Evolutionary conservation across 2,888 invertebrate genomes (phyloP).

Genomic region (Stenchaetothrips biformis): DNA sequence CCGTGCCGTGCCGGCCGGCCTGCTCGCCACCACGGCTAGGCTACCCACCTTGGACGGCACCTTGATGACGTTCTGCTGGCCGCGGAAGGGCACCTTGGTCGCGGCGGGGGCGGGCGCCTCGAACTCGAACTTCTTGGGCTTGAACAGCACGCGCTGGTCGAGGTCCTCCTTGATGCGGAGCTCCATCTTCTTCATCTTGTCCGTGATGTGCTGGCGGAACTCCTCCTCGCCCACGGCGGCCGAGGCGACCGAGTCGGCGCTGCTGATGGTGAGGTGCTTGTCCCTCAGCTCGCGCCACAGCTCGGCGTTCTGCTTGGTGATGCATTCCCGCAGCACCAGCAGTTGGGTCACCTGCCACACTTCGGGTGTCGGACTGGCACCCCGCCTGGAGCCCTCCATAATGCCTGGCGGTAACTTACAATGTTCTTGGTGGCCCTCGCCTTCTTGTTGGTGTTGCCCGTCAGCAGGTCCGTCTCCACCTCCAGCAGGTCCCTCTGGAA

Average conservation of each 20-base stretch:
- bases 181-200: conserved; percentile 21
- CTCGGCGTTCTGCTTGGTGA: background rate
- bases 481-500: conserved; percentile 8
- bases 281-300: background rate
- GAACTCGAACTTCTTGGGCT: conserved; percentile 30
- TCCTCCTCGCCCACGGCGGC: conserved; percentile 31
- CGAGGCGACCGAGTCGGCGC: conserved; percentile 31
- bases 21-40: background rate
- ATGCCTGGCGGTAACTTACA: background rate
- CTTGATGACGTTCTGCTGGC: conserved; percentile 32
- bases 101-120: conserved; percentile 31
- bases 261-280: conserved; percentile 29
- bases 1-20: background rate
- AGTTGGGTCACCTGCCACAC: conserved; percentile 4
- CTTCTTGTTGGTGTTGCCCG: background rate
- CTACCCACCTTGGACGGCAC: conserved; percentile 28
- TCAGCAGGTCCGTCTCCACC: conserved; percentile 1
- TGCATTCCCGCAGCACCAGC: background rate
- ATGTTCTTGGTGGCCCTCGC: conserved; percentile 16
- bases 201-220: conserved; percentile 30
- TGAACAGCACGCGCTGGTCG: conserved; percentile 33
- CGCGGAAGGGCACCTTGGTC: conserved; percentile 30
- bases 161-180: conserved; percentile 31
- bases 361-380: too few relatives aligned
- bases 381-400: too few relatives aligned